Conservation (phyloP, 2,797 vertebrate genomes). For the Pseudochaenichthys georgianus region DNA sequence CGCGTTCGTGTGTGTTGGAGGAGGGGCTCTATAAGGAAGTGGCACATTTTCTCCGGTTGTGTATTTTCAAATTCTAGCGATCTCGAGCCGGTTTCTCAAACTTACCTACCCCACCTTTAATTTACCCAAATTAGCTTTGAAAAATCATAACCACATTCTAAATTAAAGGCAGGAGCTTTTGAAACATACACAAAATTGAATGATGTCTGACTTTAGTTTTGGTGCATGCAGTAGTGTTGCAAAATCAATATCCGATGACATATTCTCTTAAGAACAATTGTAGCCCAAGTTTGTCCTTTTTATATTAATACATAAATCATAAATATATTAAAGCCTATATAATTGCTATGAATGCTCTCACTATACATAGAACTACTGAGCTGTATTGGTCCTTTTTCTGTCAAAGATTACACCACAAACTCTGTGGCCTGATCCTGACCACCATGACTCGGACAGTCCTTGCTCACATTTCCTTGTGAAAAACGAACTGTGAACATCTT, state of each 20-base stretch:
- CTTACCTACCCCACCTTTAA: too few relatives aligned
- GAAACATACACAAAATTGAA: slow-evolving; percentile 21
- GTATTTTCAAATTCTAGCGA: too few relatives aligned
- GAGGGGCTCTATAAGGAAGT: too few relatives aligned
- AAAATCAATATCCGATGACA: slow-evolving; percentile 37
- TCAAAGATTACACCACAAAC: slow-evolving; percentile 46
- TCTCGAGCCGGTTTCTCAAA: too few relatives aligned
- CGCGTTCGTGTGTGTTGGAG: too few relatives aligned
- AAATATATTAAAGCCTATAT: slow-evolving; percentile 2
- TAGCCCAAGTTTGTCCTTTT: slow-evolving; percentile 7
- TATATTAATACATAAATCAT: slow-evolving; percentile 5
- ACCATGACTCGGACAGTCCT: slow-evolving; percentile 39
- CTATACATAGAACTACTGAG: slow-evolving; percentile 41
- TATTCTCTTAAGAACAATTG: not conserved
- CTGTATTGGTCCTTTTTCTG: slow-evolving; percentile 31
- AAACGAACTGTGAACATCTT: slow-evolving; percentile 35
- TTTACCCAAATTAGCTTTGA: slow-evolving; percentile 17
- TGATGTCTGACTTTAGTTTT: slow-evolving; percentile 27
- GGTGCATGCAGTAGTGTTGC: slow-evolving; percentile 5
- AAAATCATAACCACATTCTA: slow-evolving; percentile 47
- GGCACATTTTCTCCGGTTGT: too few relatives aligned
- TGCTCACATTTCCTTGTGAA: slow-evolving; percentile 53
- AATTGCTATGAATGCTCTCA: slow-evolving; percentile 13
- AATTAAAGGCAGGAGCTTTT: slow-evolving; percentile 37
- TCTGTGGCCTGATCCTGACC: slow-evolving; percentile 37